Base-by-base conservation (phyloP, 64 coral and sea anemone species). In the Exaiptasia diaphana region DNA sequence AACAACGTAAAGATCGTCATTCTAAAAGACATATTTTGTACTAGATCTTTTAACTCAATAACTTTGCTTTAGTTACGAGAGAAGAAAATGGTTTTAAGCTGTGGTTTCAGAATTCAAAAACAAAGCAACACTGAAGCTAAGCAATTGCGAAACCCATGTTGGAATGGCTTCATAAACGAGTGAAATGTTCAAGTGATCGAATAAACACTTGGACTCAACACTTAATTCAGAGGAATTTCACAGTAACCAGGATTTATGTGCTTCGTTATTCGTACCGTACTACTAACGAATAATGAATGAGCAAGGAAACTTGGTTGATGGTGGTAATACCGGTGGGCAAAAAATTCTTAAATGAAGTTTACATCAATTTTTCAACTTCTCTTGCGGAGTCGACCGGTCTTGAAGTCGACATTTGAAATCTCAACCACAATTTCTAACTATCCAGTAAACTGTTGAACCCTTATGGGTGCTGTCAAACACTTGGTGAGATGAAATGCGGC, bases 331-430 rank as follows among this genome's bases (percentile, higher is more conserved):
- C 32, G 25, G 61, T 18, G 61, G 61, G 28, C 38, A 65, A 35
- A 65, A 65, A 65, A 65, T 65, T 64, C 11, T 35, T 65, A 35
- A n/a, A 65, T 65, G 61, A 33, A 37, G 61, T 65, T 65, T n/a
- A n/a, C n/a, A n/a, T n/a, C n/a, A n/a, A n/a, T n/a, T n/a, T n/a
- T n/a, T n/a, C n/a, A n/a, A n/a, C n/a, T n/a, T n/a, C n/a, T n/a
- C n/a, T n/a, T n/a, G n/a, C n/a, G n/a, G n/a, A n/a, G n/a, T n/a
- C n/a, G n/a, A n/a, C n/a, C n/a, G n/a, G n/a, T n/a, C n/a, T n/a
- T n/a, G n/a, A n/a, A n/a, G n/a, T n/a, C n/a, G n/a, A n/a, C n/a
- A n/a, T n/a, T n/a, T n/a, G n/a, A n/a, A n/a, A n/a, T n/a, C n/a
- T n/a, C n/a, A n/a, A n/a, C n/a, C n/a, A n/a, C n/a, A n/a, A n/a